A percentile compares a stretch with the other conserved stretches of the same genome.
Conservation (phyloP, 2,113 vertebrate species). For the Psilopsiagon aurifrons region DNA sequence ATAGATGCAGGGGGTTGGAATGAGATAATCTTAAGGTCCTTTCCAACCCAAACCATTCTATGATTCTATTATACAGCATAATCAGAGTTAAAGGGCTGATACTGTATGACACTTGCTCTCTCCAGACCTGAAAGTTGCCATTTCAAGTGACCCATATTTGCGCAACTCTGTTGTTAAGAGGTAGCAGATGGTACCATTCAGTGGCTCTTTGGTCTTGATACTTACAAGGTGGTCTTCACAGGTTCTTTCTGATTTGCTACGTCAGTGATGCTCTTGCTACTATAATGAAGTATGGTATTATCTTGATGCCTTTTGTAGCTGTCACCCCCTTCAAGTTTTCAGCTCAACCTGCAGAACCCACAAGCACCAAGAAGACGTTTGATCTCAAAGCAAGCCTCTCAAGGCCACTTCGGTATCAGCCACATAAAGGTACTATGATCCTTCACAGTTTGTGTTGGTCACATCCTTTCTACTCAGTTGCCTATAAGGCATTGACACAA, state of each 20-base stretch:
- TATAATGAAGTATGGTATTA: not conserved
- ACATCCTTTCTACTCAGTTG: not conserved
- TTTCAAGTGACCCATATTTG: not conserved
- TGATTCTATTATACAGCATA: not conserved
- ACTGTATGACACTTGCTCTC: not conserved
- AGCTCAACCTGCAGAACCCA: constrained; percentile 63
- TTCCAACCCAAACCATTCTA: not conserved
- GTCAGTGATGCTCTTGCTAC: not conserved
- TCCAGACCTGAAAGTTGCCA: not conserved
- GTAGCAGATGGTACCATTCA: not conserved
- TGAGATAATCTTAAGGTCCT: not conserved
- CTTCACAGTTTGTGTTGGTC: not conserved
- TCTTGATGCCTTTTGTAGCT: constrained; percentile 62
- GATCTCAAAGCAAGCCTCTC: constrained; percentile 93
- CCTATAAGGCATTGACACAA: not conserved
- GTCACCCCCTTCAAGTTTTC: constrained; percentile 80
- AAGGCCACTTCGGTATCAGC: constrained; percentile 88
- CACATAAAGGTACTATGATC: constrained; percentile 82
- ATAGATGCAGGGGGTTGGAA: not conserved
- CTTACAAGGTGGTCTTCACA: not conserved
- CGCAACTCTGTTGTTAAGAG: not conserved
- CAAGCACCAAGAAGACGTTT: constrained; percentile 84
- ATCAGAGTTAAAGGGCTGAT: not conserved
- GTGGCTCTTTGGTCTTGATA: not conserved
- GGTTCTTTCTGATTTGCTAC: not conserved